A percentile compares a stretch with the other conserved stretches of the same genome.
Conservation (phyloP, 92 coral and sea anemone species). For the Bergia puertoricense region DNA sequence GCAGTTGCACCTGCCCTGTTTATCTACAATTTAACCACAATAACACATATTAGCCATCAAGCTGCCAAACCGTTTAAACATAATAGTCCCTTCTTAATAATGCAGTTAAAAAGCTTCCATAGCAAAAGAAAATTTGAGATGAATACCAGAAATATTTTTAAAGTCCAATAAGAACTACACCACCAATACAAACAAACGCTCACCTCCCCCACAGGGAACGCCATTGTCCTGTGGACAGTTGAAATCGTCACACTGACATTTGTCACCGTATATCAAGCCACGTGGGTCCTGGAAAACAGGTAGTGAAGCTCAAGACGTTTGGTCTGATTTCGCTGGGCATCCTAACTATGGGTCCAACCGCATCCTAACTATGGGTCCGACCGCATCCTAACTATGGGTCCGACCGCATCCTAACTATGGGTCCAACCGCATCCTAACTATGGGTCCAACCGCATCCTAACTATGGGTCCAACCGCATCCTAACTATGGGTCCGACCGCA, state of each 20-base stretch:
- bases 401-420: too few species aligned
- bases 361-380: too few species aligned
- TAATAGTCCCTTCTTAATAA: too few species aligned
- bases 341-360: not conserved
- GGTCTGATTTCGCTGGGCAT: too few species aligned
- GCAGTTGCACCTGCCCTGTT: conserved; percentile 83
- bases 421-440: too few species aligned
- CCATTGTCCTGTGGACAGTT: conserved; percentile 80
- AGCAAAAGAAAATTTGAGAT: too few species aligned
- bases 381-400: too few species aligned
- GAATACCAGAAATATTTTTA: too few species aligned
- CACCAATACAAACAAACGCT: not conserved
- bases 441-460: too few species aligned
- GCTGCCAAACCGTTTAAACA: not conserved
- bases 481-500: too few species aligned
- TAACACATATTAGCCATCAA: not conserved
- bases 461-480: too few species aligned
- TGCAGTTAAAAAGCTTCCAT: too few species aligned
- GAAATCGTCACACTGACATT: conserved; percentile 90
- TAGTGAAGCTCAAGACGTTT: not conserved
- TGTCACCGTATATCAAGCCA: conserved; percentile 76
- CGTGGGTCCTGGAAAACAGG: conserved; percentile 63
- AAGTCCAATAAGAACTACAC: not conserved
- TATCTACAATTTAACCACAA: not conserved
- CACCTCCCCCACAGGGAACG: conserved; percentile 84